Evolutionary conservation across 2,888 invertebrate genomes (phyloP).

Genomic region (Rhamphomyia laevipes): DNA sequence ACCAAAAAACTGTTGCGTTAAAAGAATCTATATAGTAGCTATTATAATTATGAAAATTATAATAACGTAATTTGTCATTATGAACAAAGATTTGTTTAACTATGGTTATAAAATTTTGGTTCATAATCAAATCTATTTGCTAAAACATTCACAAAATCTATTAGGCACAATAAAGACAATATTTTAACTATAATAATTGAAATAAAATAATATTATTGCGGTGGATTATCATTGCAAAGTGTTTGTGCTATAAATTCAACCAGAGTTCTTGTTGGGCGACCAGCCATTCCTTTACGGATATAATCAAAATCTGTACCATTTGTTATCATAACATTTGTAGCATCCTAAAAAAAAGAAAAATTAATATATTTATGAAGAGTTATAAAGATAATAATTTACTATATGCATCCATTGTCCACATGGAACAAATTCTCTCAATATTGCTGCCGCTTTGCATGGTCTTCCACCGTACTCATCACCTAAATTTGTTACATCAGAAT

Average conservation of each 20-base stretch:
- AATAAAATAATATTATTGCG: not conserved
- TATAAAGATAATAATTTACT: slow-evolving; percentile 24
- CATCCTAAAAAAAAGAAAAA: slow-evolving; percentile 37
- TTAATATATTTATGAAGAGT: too few species aligned
- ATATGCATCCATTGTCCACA: slow-evolving; percentile 61
- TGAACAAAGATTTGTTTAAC: too few species aligned
- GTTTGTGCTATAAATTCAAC: slow-evolving; percentile 56
- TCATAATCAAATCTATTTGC: too few species aligned
- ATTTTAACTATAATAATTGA: too few species aligned
- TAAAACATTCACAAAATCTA: too few species aligned
- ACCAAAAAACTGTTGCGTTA: too few species aligned
- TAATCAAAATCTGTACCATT: slow-evolving; percentile 50
- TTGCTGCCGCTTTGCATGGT: slow-evolving; percentile 62
- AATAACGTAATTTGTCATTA: too few species aligned
- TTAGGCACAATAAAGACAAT: too few species aligned
- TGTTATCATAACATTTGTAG: slow-evolving; percentile 61
- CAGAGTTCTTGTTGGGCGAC: slow-evolving; percentile 62
- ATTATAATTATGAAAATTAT: too few species aligned
- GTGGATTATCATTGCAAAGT: slow-evolving; percentile 26
- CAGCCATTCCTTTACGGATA: slow-evolving; percentile 54
- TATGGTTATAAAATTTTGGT: too few species aligned
- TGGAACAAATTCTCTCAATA: slow-evolving; percentile 52
- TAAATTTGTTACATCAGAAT: slow-evolving; percentile 28
- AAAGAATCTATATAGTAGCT: too few species aligned
- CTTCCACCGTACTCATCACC: slow-evolving; percentile 38